Evolutionary conservation across 2,888 invertebrate genomes (phyloP).

Genomic region (Archips crataeganus): DNA sequence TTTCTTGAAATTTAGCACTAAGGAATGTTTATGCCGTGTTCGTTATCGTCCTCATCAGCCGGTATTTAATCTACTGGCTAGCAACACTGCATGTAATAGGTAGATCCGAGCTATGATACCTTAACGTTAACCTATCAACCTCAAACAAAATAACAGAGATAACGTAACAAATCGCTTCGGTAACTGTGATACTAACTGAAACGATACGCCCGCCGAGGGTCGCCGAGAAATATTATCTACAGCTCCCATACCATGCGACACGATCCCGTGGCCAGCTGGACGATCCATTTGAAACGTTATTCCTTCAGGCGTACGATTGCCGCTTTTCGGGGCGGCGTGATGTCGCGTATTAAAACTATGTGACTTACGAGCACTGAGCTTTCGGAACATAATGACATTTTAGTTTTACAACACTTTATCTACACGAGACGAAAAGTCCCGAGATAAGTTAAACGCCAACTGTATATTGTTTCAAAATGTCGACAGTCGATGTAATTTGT

Average conservation of each 20-base stretch:
- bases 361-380: constrained; percentile 74
- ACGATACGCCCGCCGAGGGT: constrained; percentile 67
- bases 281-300: constrained; percentile 30
- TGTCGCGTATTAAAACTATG: constrained; percentile 48
- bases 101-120: constrained; percentile 39
- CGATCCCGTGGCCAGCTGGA: constrained; percentile 10
- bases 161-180: constrained; percentile 80
- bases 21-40: constrained; percentile 5
- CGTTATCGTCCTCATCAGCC: constrained; percentile 16
- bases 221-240: constrained; percentile 77
- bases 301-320: constrained; percentile 6
- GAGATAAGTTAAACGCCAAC: constrained; percentile 84
- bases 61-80: constrained; percentile 47
- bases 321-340: neutral
- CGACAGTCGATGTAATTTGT: constrained; percentile 83
- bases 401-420: constrained; percentile 85
- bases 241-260: constrained; percentile 39
- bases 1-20: neutral
- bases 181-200: constrained; percentile 72
- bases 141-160: constrained; percentile 78
- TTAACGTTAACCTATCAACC: constrained; percentile 78
- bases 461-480: constrained; percentile 84
- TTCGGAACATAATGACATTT: constrained; percentile 82
- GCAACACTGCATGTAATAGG: constrained; percentile 36
- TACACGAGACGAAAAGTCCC: constrained; percentile 80